phyloP scores from a whole-genome alignment of 1,140 invertebrate genomes.

The Leptonema lineaticorne region DNA sequence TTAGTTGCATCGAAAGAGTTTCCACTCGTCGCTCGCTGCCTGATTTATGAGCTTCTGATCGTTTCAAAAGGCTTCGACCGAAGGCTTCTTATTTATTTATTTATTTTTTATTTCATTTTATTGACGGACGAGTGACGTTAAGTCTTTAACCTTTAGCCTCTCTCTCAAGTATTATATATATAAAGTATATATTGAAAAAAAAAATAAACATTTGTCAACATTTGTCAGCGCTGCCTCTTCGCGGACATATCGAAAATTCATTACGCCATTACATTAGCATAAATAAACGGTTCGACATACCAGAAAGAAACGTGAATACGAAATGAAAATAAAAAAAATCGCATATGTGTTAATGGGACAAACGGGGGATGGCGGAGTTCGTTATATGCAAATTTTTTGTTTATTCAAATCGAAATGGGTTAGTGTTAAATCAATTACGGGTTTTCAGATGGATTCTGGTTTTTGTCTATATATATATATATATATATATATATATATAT shows the following conservation, averaged over 20 bases:
- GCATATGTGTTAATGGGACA: background rate
- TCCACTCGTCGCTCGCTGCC: no score
- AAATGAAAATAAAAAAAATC: background rate
- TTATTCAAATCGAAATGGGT: slow-evolving; percentile 8
- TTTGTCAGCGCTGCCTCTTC: slow-evolving; percentile 21
- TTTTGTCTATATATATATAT: slow-evolving; percentile 3
- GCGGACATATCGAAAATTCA: no score
- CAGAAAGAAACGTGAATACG: background rate
- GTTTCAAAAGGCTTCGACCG: background rate
- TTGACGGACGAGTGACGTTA: slow-evolving; percentile 23
- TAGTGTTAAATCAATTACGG: slow-evolving; percentile 14
- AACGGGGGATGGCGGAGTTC: background rate
- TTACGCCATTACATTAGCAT: background rate
- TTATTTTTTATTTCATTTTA: no score
- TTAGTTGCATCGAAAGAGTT: no score
- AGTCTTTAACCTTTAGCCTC: slow-evolving; percentile 26
- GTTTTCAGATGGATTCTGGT: background rate
- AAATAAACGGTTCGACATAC: background rate
- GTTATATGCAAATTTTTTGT: slow-evolving; percentile 10
- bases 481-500: no score
- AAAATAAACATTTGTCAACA: slow-evolving; percentile 36
- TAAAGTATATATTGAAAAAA: no score
- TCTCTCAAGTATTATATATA: no score
- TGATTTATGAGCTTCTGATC: slow-evolving; percentile 8
- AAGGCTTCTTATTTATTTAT: no score